phyloP scores from a whole-genome alignment of 2,797 vertebrate species.

The Limnodromus scolopaceus region DNA sequence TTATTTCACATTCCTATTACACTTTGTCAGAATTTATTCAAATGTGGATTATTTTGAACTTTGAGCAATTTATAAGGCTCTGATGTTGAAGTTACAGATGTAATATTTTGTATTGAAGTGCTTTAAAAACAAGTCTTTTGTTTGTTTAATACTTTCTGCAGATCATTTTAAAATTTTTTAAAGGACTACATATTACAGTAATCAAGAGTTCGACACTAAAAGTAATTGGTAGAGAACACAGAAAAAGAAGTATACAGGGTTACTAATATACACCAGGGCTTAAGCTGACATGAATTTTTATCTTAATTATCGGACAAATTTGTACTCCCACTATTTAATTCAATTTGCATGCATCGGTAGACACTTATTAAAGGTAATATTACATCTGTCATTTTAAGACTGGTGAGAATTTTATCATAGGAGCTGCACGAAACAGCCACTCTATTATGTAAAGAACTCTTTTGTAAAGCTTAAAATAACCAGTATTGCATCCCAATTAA shows the following conservation, averaged over 20 bases:
- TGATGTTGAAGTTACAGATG: slow-evolving; percentile 20
- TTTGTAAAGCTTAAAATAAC: slow-evolving; percentile 83
- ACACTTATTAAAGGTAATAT: slow-evolving; percentile 89
- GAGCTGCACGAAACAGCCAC: slow-evolving; percentile 77
- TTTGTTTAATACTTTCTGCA: slow-evolving; percentile 58
- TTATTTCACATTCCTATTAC: neutral
- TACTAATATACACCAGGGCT: slow-evolving; percentile 85
- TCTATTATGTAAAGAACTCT: slow-evolving; percentile 79
- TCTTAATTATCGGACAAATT: slow-evolving; percentile 89
- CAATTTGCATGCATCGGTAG: slow-evolving; percentile 89
- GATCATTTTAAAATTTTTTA: slow-evolving; percentile 39
- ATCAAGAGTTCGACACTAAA: slow-evolving; percentile 74
- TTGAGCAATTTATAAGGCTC: neutral
- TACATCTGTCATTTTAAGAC: slow-evolving; percentile 88
- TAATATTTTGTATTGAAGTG: slow-evolving; percentile 29
- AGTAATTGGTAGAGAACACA: slow-evolving; percentile 76
- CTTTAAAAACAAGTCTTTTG: slow-evolving; percentile 40
- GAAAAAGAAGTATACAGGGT: slow-evolving; percentile 79
- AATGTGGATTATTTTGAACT: neutral
- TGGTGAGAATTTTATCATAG: slow-evolving; percentile 87
- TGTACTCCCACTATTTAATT: slow-evolving; percentile 89
- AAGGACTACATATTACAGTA: slow-evolving; percentile 58
- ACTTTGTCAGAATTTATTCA: slow-evolving; percentile 18
- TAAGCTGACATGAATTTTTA: slow-evolving; percentile 88
- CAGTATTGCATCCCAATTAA: slow-evolving; percentile 79